Base-by-base conservation (phyloP, 2,113 vertebrate genomes). In the Hepsetus odoe region DNA sequence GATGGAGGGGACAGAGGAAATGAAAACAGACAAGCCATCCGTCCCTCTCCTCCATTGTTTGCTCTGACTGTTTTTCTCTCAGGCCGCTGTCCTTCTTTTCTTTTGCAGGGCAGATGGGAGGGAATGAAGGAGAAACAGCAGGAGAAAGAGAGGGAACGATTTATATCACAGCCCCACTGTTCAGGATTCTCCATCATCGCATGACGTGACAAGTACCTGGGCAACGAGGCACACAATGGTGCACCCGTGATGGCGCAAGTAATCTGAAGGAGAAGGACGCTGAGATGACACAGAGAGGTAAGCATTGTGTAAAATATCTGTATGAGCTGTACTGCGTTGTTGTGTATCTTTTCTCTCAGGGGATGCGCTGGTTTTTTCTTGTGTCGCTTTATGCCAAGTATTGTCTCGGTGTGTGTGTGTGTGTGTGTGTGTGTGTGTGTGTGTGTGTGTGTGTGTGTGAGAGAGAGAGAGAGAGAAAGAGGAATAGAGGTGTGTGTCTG, bases 161-260 rank as follows among this genome's bases (percentile, higher is more conserved):
- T 89, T 90, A 90, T 91, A 87, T 88, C 75, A 81, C 74, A 80
- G 83, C 82, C 74, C 74, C 82, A 85, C 80, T 69, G 64, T 84
- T 83, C 86, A 87, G 89, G n/a, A 93, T 92, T 91, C 89, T 92
- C 89, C 85, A 91, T 93, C 90, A 91, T 89, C 72, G 83, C 89
- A 89, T 87, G 55, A n/a, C n/a, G 87, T 85, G 87, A 93, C 90
- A 77, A 82, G 85, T 83, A 82, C 81, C 85, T 77, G 85, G 83
- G 86, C 85, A 86, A 88, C 86, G 70, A 76, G 78, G 79, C 83
- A 86, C 80, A 87, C 86, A 87, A 87, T 83, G 79, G 79, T 32
- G 65, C 42, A 83, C 86, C 86, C 80, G 65, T 77, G 69, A 83
- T 80, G 64, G 78, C 49, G 51, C 83, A n/a, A 65, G 79, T 56